A percentile compares a stretch with the other conserved stretches of the same genome.
Evolutionary conservation across 2,888 invertebrate genomes (phyloP).

Genomic region (Dolichomitus sp.): DNA sequence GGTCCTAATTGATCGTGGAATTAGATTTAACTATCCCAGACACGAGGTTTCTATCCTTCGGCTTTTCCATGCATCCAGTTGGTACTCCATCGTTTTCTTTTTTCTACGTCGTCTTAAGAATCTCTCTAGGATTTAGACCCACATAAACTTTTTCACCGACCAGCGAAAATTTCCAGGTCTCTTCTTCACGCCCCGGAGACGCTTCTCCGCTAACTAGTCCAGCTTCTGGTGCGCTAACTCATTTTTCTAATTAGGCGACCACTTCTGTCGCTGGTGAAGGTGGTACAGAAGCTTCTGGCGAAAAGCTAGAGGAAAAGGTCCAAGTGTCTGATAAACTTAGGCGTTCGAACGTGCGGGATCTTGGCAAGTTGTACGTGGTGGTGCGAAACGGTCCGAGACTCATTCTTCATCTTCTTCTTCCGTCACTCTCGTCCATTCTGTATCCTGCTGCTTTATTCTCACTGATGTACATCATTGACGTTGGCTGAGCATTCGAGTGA

Average conservation of each 20-base stretch:
- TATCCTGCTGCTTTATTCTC: slow-evolving; percentile 41
- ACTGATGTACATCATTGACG: slow-evolving; percentile 39
- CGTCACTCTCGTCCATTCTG: slow-evolving; percentile 10
- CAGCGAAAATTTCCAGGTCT: slow-evolving; percentile 4
- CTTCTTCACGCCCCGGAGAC: slow-evolving; percentile 44
- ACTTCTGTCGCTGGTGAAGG: slow-evolving; percentile 74
- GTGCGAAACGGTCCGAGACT: slow-evolving; percentile 52
- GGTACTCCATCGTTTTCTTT: not conserved
- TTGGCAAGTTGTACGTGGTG: slow-evolving; percentile 45
- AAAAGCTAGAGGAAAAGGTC: slow-evolving; percentile 64
- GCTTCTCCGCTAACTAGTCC: slow-evolving; percentile 76
- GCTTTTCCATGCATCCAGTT: not conserved
- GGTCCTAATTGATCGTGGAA: slow-evolving; percentile 39
- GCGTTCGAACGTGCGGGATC: slow-evolving; percentile 75
- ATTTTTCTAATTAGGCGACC: slow-evolving; percentile 84
- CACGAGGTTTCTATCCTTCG: not conserved
- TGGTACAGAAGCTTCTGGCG: not conserved
- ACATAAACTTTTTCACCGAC: slow-evolving; percentile 43
- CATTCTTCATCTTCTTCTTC: slow-evolving; percentile 69
- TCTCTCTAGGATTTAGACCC: slow-evolving; percentile 3
- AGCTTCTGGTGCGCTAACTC: slow-evolving; percentile 80
- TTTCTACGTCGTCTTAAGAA: not conserved
- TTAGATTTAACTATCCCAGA: slow-evolving; percentile 37
- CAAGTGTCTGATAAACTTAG: slow-evolving; percentile 81
- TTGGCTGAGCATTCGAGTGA: slow-evolving; percentile 59